phyloP scores from a whole-genome alignment of 2,888 invertebrate genomes.

The Orchesella flavescens region DNA sequence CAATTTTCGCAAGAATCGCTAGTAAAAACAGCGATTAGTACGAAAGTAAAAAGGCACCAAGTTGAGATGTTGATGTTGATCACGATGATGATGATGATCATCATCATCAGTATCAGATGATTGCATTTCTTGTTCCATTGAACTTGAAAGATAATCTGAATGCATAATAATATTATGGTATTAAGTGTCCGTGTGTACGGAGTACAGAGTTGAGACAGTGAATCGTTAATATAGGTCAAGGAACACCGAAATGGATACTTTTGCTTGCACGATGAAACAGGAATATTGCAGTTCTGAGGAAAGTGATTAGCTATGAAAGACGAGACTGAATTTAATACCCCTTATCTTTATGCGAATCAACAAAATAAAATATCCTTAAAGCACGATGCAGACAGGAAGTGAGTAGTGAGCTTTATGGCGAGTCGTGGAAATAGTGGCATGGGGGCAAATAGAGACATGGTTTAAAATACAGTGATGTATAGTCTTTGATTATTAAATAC shows the following conservation, averaged over 20 bases:
- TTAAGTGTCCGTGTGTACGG: slow-evolving; percentile 31
- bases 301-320: too few species aligned
- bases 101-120: slow-evolving; percentile 29
- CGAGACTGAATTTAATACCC: too few species aligned
- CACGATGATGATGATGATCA: slow-evolving; percentile 31
- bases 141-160: slow-evolving; percentile 59
- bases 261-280: background rate
- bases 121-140: slow-evolving; percentile 40
- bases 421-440: background rate
- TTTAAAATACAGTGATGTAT: too few species aligned
- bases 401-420: background rate
- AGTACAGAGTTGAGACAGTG: too few species aligned
- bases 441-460: background rate
- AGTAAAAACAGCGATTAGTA: slow-evolving; percentile 39
- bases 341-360: background rate
- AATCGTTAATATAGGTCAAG: slow-evolving; percentile 41
- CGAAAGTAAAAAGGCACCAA: background rate
- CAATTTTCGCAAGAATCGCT: slow-evolving; percentile 44
- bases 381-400: background rate
- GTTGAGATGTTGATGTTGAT: slow-evolving; percentile 28
- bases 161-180: slow-evolving; percentile 41
- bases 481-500: too few species aligned
- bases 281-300: background rate
- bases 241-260: slow-evolving; percentile 23
- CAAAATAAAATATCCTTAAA: background rate